Conservation (phyloP, 2,113 vertebrate genomes). For the Ochotona curzoniae region DNA sequence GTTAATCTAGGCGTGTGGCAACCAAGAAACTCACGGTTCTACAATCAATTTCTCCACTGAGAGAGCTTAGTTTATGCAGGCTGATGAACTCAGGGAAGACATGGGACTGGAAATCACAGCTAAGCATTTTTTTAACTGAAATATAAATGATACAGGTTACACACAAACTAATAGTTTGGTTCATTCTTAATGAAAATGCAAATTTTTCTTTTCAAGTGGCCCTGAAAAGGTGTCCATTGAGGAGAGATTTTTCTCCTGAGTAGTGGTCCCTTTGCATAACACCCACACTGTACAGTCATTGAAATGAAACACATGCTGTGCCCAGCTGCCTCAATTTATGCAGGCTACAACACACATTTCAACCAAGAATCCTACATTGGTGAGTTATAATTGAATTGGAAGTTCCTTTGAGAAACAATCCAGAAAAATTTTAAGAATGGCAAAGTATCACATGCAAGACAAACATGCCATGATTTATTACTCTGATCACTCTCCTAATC, state of each 20-base stretch:
- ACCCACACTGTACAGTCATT: constrained; percentile 41
- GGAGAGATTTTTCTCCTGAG: constrained; percentile 63
- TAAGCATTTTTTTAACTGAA: constrained; percentile 22
- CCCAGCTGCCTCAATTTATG: constrained; percentile 72
- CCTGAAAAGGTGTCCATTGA: constrained; percentile 61
- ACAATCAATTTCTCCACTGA: constrained; percentile 70
- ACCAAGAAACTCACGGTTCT: constrained; percentile 50
- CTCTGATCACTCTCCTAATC: constrained; percentile 4
- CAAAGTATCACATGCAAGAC: constrained; percentile 28
- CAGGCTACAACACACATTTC: constrained; percentile 66
- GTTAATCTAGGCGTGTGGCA: constrained; percentile 53
- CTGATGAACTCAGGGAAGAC: constrained; percentile 69
- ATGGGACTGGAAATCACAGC: constrained; percentile 39
- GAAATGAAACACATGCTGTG: constrained; percentile 70
- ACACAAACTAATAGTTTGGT: constrained; percentile 46
- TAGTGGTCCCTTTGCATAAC: constrained; percentile 55
- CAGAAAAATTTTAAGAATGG: constrained; percentile 46
- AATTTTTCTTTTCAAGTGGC: constrained; percentile 61
- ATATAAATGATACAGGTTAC: constrained; percentile 68
- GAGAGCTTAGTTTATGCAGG: constrained; percentile 66
- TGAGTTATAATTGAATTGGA: constrained; percentile 61
- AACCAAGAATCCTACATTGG: constrained; percentile 10
- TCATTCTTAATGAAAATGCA: constrained; percentile 74
- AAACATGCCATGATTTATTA: constrained; percentile 65
- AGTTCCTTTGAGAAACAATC: constrained; percentile 74